Percentiles rank a stretch among this genome's conserved stretches.
phyloP scores from a whole-genome alignment of 2,888 invertebrate species.

The Pristionchus maxplancki region DNA sequence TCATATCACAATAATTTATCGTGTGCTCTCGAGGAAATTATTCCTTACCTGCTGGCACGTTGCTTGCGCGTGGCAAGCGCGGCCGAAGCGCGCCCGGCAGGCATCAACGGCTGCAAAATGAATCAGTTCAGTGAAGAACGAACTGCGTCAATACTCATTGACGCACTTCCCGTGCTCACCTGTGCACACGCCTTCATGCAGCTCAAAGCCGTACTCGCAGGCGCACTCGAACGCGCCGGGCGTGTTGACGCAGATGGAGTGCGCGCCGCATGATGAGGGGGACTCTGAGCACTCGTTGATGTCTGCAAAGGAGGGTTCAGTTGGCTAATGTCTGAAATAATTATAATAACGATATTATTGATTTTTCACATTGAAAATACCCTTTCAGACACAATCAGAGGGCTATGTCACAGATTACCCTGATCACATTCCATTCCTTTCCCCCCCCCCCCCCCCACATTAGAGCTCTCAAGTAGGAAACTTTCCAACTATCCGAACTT shows the following conservation, averaged over 20 bases:
- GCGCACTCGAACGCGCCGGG: constrained; percentile 84
- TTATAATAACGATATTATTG: too few species aligned
- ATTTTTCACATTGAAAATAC: too few species aligned
- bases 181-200: constrained; percentile 70
- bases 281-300: constrained; percentile 90
- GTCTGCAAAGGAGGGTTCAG: constrained; percentile 83
- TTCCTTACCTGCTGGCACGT: constrained; percentile 60
- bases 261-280: constrained; percentile 84
- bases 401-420: too few species aligned
- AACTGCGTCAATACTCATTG: background rate
- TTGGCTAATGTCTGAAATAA: too few species aligned
- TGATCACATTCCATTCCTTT: too few species aligned
- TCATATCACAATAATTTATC: background rate
- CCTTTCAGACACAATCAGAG: too few species aligned
- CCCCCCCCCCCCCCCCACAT: too few species aligned
- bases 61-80: constrained; percentile 67
- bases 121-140: background rate
- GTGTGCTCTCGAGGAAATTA: background rate
- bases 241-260: constrained; percentile 88
- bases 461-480: too few species aligned
- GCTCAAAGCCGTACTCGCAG: constrained; percentile 65
- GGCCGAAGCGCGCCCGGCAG: constrained; percentile 63
- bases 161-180: constrained; percentile 56
- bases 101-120: constrained; percentile 57
- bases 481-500: too few species aligned